Percentiles rank a stretch among this genome's conserved stretches.
These are phyloP conservation scores for Tragelaphus scriptus DNA, from an alignment of 2,113 vertebrate genomes.

Conservation along the genomic window DNA sequence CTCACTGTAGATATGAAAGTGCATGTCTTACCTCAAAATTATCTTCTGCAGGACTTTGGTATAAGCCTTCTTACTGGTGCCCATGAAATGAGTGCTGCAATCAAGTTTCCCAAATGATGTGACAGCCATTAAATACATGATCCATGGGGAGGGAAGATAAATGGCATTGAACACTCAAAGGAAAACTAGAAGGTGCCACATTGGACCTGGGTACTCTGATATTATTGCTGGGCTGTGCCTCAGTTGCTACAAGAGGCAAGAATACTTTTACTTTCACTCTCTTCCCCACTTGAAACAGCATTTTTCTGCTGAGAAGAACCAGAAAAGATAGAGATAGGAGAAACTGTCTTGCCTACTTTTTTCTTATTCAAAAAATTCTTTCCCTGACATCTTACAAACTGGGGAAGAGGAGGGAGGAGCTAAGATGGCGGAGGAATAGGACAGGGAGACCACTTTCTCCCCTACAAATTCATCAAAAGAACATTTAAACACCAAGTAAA, in stretches of 20 bases:
- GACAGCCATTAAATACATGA: slow-evolving; percentile 43
- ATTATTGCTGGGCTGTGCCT: background rate
- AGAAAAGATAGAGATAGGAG: background rate
- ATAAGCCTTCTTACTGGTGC: slow-evolving; percentile 55
- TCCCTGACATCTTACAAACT: background rate
- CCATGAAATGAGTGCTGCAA: slow-evolving; percentile 63
- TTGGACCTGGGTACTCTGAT: background rate
- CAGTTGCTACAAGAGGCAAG: background rate
- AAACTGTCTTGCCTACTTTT: background rate
- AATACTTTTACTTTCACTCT: background rate
- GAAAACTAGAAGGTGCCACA: slow-evolving; percentile 15
- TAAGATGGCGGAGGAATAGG: too few relatives aligned
- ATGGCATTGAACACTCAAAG: background rate
- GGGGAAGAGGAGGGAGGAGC: background rate
- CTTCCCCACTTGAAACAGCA: background rate
- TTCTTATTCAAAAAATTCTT: background rate
- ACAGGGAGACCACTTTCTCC: too few relatives aligned
- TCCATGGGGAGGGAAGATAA: background rate
- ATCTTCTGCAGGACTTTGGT: slow-evolving; percentile 65
- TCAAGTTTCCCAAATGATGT: slow-evolving; percentile 40
- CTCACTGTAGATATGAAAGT: background rate
- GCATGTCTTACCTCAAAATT: slow-evolving; percentile 58
- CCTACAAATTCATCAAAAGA: too few relatives aligned
- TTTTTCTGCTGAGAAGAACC: background rate
- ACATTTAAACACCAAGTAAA: too few relatives aligned